Evolutionary conservation across 2,797 vertebrate genomes (phyloP), one percentile per base, ranked within the genome.

Genomic region (Oryzias dopingdopingensis): DNA sequence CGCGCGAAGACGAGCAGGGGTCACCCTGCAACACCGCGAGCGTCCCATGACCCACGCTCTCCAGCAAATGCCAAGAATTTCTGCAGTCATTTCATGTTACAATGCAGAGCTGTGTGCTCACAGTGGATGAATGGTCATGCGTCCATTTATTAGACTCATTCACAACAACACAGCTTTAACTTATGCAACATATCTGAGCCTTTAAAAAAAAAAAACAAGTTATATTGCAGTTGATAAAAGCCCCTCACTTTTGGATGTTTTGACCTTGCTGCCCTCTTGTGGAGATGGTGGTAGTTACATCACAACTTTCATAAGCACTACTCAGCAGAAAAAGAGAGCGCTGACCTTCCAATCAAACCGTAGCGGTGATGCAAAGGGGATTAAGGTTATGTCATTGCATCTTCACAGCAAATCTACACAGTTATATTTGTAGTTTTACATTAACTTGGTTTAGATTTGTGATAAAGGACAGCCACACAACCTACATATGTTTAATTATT

Each of bases 191-290:
- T 37, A 13, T 37, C 32, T 37, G 10, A 37, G 32, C 10, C 32
- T 37, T 13, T 22, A 22, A 22, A 22, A 22, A 18, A 12, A n/a
- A n/a, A 32, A 12, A 13, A 12, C 12, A 37, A 3, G 8, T 2
- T 37, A 12, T 17, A 18, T 52, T 13, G 24, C 60, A 59, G 14
- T 24, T 24, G 4, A 10, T 4, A 4, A 5, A 0, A 1, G 8
- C 29, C 18, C 15, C 6, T 0, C 0, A 1, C 24, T 7, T 60
- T n/a, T 0, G 4, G 10, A 23, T 20, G 5, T 23, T 47, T 26
- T 4, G 53, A 16, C 4, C 22, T 20, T 81, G 69, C 80, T 76
- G 84, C 88, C 85, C 66, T 53, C 85, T 78, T 44, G 74, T 88
- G 89, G 84, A 45, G 2, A 2, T 6, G 20, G 0, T 18, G 47